These are phyloP conservation scores for Alviniconcha strummeri DNA, from an alignment of 2,888 invertebrate species.

Conservation along the genomic window DNA sequence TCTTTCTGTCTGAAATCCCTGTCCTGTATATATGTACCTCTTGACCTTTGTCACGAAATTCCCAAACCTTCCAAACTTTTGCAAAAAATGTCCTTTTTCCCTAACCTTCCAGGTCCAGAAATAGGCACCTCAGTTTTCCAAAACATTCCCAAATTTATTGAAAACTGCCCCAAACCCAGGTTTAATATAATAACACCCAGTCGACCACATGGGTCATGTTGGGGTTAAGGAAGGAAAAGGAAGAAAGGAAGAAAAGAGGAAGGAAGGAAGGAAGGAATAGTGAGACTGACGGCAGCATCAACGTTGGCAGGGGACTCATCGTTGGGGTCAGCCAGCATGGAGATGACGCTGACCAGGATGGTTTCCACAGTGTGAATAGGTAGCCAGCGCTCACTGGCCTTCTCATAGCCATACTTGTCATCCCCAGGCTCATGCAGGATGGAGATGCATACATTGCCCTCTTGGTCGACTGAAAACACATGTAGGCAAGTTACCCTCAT, in stretches of 20 bases:
- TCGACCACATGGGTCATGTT: conserved; percentile 55
- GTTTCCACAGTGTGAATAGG: conserved; percentile 99
- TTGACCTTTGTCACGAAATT: too few relatives aligned
- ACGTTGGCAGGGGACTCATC: conserved; percentile 99
- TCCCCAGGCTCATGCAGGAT: conserved; percentile 99
- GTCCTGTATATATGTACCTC: too few relatives aligned
- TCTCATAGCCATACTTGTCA: conserved; percentile 98
- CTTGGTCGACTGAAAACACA: conserved; percentile 86
- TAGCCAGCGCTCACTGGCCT: conserved; percentile 97
- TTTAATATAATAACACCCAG: too few relatives aligned
- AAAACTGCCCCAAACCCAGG: too few relatives aligned
- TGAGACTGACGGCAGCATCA: conserved; percentile 92
- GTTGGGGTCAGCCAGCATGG: conserved; percentile 99
- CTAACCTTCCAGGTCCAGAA: too few relatives aligned
- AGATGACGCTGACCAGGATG: conserved; percentile 98
- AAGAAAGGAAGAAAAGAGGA: too few relatives aligned
- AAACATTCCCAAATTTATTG: too few relatives aligned
- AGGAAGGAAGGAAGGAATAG: not conserved
- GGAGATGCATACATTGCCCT: conserved; percentile 98
- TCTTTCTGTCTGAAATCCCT: too few relatives aligned
- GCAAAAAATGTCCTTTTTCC: too few relatives aligned
- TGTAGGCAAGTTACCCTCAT: conserved; percentile 85
- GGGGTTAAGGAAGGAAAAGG: not conserved
- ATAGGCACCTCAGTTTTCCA: too few relatives aligned
- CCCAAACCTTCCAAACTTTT: too few relatives aligned